These are phyloP conservation scores for Willisornis vidua DNA, from an alignment of 2,113 vertebrate species.

Conservation along the genomic window DNA sequence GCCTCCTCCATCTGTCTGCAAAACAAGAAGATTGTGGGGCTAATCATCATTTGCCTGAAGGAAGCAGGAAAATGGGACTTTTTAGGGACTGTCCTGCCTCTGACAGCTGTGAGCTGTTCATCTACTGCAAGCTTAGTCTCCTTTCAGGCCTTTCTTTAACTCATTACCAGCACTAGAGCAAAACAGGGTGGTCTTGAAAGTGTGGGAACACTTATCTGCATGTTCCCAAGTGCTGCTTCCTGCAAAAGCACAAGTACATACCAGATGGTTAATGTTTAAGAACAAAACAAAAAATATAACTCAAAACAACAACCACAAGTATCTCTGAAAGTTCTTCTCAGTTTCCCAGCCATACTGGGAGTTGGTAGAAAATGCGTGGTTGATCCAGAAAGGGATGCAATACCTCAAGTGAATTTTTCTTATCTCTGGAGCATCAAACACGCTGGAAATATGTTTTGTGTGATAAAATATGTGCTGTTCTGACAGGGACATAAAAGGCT, in stretches of 20 bases:
- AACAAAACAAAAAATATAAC: not conserved
- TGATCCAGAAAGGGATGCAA: not conserved
- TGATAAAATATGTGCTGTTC: not conserved
- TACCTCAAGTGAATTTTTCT: not conserved
- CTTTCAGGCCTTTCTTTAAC: not conserved
- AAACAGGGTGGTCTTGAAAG: not conserved
- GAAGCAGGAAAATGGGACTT: not conserved
- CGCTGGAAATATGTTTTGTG: not conserved
- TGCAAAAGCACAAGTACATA: not conserved
- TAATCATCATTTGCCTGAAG: not conserved
- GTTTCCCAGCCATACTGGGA: not conserved
- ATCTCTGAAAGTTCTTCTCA: not conserved
- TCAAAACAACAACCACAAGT: not conserved
- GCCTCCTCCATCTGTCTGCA: not conserved
- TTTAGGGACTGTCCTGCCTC: not conserved
- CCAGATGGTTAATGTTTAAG: not conserved
- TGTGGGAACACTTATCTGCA: rapidly evolving
- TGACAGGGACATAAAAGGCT: conserved; percentile 7
- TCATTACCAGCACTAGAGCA: not conserved
- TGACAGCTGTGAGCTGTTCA: not conserved
- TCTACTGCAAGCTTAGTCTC: not conserved
- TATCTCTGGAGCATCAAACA: not conserved
- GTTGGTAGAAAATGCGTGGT: rapidly evolving
- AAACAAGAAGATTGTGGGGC: not conserved
- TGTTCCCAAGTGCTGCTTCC: not conserved